Percentiles rank a stretch among this genome's conserved stretches.
phyloP scores from a whole-genome alignment of 2,113 vertebrate genomes.

The Ptyas mucosa region DNA sequence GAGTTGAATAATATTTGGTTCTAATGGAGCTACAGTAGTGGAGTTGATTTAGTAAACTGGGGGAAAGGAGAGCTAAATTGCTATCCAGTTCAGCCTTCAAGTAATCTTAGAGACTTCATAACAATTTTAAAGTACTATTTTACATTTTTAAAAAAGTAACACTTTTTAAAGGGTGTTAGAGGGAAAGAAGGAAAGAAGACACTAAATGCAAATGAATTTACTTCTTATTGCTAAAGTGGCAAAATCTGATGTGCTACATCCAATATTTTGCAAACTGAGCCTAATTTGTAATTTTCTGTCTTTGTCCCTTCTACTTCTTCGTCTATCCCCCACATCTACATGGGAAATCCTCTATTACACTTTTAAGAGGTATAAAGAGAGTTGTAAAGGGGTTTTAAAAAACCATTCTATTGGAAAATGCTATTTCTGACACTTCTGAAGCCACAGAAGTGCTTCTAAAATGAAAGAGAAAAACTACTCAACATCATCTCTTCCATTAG shows the following conservation, averaged over 20 bases:
- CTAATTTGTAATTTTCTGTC: background rate
- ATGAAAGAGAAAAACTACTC: background rate
- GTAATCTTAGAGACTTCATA: background rate
- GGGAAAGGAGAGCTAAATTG: background rate
- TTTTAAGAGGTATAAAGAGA: background rate
- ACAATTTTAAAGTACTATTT: background rate
- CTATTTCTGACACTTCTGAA: background rate
- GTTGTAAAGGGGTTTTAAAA: background rate
- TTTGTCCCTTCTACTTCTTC: background rate
- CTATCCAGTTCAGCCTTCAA: background rate
- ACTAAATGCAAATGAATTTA: background rate
- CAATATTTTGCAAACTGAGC: background rate
- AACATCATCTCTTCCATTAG: slow-evolving; percentile 58
- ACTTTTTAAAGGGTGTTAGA: too few relatives aligned
- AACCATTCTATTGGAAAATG: background rate
- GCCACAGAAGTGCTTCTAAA: background rate
- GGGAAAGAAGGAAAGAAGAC: background rate
- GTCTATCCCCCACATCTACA: background rate
- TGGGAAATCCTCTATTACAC: background rate
- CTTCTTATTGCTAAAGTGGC: background rate
- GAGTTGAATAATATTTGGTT: background rate
- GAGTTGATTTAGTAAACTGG: background rate
- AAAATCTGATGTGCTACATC: background rate
- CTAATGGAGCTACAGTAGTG: background rate
- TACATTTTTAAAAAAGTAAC: background rate